These are phyloP conservation scores for Ceratoteleas bidentatus DNA, from an alignment of 1,140 invertebrate genomes.

Conservation along the genomic window DNA sequence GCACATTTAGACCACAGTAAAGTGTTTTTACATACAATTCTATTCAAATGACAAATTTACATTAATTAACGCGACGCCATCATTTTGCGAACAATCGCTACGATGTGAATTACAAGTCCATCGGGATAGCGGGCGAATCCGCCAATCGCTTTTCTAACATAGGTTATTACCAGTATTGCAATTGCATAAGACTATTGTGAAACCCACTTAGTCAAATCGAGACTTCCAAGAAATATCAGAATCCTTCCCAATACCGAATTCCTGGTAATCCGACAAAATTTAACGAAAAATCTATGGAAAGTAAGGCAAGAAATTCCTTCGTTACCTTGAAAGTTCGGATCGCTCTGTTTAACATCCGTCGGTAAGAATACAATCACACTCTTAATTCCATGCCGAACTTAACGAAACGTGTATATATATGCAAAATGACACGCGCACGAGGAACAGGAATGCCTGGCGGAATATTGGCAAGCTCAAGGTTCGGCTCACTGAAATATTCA, in stretches of 20 bases:
- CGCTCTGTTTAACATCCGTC: too few relatives aligned
- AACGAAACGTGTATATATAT: not conserved
- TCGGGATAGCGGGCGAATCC: slow-evolving; percentile 1
- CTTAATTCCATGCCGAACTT: not conserved
- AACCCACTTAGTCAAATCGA: not conserved
- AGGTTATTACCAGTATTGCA: slow-evolving; percentile 30
- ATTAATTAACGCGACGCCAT: slow-evolving; percentile 26
- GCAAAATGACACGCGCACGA: slow-evolving; percentile 55
- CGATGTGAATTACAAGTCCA: slow-evolving; percentile 23
- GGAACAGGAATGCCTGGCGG: slow-evolving; percentile 47
- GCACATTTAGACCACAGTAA: slow-evolving; percentile 24
- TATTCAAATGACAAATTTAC: slow-evolving; percentile 5
- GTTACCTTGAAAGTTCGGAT: too few relatives aligned
- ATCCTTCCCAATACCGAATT: too few relatives aligned
- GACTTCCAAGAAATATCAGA: too few relatives aligned
- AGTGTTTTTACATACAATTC: slow-evolving; percentile 13
- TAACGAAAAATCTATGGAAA: too few relatives aligned
- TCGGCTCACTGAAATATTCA: slow-evolving; percentile 67
- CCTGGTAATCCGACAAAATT: too few relatives aligned
- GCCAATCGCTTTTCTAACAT: slow-evolving; percentile 30
- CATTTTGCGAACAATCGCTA: slow-evolving; percentile 16
- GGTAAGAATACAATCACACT: too few relatives aligned
- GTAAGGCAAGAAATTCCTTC: too few relatives aligned
- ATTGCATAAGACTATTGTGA: slow-evolving; percentile 48
- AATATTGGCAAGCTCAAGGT: slow-evolving; percentile 60